Conservation (phyloP, 2,113 vertebrate genomes). For the Rhinopomastus cyanomelas region DNA sequence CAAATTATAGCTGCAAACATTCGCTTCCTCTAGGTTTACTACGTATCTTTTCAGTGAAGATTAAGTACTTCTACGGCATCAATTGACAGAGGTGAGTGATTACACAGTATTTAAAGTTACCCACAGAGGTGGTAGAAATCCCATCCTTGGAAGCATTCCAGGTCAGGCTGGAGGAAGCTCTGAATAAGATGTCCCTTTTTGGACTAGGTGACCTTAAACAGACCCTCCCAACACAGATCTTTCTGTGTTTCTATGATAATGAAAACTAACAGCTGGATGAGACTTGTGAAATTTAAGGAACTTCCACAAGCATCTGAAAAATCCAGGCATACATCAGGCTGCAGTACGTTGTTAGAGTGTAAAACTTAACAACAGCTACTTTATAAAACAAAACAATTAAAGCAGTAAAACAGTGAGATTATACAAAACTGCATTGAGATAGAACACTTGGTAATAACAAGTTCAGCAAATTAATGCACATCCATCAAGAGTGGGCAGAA, state of each 20-base stretch:
- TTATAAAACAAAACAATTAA: not conserved
- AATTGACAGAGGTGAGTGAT: not conserved
- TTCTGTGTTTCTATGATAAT: not conserved
- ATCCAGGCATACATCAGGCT: not conserved
- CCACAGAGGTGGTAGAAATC: not conserved
- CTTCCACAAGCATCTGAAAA: not conserved
- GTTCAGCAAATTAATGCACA: not conserved
- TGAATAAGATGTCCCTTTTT: not conserved
- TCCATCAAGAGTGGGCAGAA: not conserved
- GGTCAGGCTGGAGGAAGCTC: not conserved
- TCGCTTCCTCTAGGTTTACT: slow-evolving; percentile 14
- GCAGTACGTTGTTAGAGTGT: not conserved
- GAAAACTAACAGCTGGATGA: not conserved
- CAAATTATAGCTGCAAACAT: slow-evolving; percentile 28
- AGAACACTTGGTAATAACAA: not conserved
- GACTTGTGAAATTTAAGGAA: not conserved
- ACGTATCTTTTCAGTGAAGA: not conserved
- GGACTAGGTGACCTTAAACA: not conserved
- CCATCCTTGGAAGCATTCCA: not conserved
- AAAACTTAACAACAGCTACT: not conserved
- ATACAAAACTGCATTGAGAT: not conserved
- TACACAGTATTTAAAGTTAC: not conserved
- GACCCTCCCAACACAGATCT: not conserved
- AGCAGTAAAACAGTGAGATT: not conserved
- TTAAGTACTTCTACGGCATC: not conserved